Evolutionary conservation across 2,113 vertebrate genomes (phyloP).

Genomic region (Solenodon paradoxus): DNA sequence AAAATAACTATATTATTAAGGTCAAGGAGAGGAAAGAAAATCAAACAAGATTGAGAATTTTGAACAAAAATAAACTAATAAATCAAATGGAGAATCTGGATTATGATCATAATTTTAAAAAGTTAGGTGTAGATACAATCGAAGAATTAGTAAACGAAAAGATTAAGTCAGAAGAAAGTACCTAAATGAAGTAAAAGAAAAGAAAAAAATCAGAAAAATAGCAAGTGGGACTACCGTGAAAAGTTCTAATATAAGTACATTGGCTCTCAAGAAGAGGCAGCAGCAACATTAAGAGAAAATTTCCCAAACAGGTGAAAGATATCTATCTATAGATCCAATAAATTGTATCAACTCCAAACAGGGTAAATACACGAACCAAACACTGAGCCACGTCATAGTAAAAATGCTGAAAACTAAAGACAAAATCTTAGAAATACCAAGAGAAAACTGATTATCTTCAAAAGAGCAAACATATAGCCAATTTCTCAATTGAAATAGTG

Average conservation of each 20-base stretch:
- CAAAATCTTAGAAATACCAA: neutral
- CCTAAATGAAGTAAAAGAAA: too few species aligned
- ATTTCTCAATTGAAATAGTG: neutral
- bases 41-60: neutral
- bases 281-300: neutral
- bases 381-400: neutral
- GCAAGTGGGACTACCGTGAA: neutral
- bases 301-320: neutral
- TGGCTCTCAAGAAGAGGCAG: neutral
- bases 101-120: too few species aligned
- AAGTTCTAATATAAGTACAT: neutral
- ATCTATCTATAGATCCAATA: neutral
- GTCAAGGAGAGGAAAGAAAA: neutral
- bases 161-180: neutral
- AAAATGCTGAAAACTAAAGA: too few species aligned
- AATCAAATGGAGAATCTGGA: neutral
- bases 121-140: too few species aligned
- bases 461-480: neutral
- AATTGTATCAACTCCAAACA: neutral
- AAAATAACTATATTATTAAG: neutral
- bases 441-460: neutral
- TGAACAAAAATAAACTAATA: neutral
- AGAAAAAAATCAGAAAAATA: neutral
- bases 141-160: slow-evolving; percentile 27
- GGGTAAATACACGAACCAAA: neutral